Evolutionary conservation across 2,797 vertebrate species (phyloP), one percentile per base, ranked within the genome.

Genomic region (Orestias chungarensis): DNA sequence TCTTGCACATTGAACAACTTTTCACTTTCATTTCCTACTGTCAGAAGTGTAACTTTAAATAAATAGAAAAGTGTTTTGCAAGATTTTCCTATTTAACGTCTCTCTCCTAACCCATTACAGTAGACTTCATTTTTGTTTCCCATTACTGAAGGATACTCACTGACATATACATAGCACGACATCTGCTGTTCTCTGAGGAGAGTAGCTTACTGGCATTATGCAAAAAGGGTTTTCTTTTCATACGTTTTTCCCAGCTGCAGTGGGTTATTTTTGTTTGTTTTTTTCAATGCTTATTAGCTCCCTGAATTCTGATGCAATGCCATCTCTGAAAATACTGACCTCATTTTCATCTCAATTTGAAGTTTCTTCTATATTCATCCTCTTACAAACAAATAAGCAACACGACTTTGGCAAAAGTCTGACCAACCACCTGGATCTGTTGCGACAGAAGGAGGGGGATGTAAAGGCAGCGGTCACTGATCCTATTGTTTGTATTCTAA

Each of bases 121-220:
- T 65, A 91, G 85, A 82, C 76, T 81, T 83, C 33, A 55, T 74
- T 65, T 73, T 11, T 83, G 84, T 82, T 73, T 68, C 66, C 72
- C 65, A 44, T 73, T 79, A 80, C 74, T n/a, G 18, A 27, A 64
- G 47, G 17, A 54, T 31, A 33, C 76, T 79, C 44, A 64, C 73
- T 78, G 46, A 49, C 65, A 66, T 49, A 89, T 74, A 83, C 71
- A 79, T 76, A 93, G n/a, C n/a, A n/a, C n/a, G n/a, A 89, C 93
- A 94, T 91, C 92, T 95, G 94, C 80, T 85, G 59, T 75, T 73
- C 81, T 91, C 88, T 88, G 88, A 44, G 25, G 91, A 86, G 93
- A 92, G 49, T 4, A 66, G 85, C 88, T 88, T 84, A 82, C 84
- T 86, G 84, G 86, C 86, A 73, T 82, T 77, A 85, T 74, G 77